Evolutionary conservation across 2,888 invertebrate genomes (phyloP), one percentile per base, ranked within the genome.

Genomic region (Drosophila anomalata): DNA sequence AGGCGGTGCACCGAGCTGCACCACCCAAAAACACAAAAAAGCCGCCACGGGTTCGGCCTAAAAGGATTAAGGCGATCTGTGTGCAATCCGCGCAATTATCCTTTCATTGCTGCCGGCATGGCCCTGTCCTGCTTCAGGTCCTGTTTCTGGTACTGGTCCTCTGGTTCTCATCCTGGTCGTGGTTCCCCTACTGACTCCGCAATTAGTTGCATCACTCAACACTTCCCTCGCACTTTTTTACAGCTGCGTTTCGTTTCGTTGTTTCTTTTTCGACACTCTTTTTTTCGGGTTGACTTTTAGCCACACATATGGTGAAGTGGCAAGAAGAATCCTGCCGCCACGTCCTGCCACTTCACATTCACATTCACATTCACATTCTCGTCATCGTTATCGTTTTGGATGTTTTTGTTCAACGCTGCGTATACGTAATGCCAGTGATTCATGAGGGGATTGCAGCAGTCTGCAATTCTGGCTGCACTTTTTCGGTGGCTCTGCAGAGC

Each of bases 11-110:
- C 44, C 61, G 66, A 52, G 65, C 48, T 62, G 62, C 57, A 65
- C 60, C 63, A 76, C 70, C 61, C 52, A 24, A 48, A 41, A 31
- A 55, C 42, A 42, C 71, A 47, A 24, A 56, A 26, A 48, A 26
- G 31, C 44, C 9, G 22, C 41, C 24, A 41, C 22, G 76, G 52
- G 66, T 42, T 54, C 57, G 77, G 80, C 79, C 84, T 87, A 87
- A 87, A 87, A 83, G 89, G 87, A 87, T 87, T 87, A 89, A 88
- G 89, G 88, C 89, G 87, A 89, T 87, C 88, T 88, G 88, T 77
- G 89, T 76, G 88, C 88, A 86, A 86, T 87, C 84, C 88, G 84
- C 80, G 80, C 84, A 85, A 82, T 87, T 89, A 87, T 87, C 89
- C 89, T 81, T 85, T 87, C 83, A 87, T 48, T 57, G 62, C 52